Percentiles rank a stretch among this genome's conserved stretches.
Evolutionary conservation across 2,113 vertebrate species (phyloP).

Genomic region (Dendropsophus ebraccatus): DNA sequence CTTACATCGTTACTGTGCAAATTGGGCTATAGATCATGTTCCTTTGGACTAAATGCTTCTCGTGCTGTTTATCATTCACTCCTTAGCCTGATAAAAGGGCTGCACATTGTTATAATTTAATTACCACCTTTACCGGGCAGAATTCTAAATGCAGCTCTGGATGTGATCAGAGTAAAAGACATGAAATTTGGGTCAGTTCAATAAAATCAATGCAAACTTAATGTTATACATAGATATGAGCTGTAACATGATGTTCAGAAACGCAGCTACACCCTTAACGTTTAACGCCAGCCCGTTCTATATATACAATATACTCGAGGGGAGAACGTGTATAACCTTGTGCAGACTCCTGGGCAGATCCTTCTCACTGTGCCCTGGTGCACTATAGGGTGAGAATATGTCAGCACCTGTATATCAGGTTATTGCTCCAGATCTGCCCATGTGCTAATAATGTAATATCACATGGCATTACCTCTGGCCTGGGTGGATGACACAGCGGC

Average conservation of each 20-base stretch:
- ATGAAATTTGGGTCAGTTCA: not conserved
- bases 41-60: too few relatives aligned
- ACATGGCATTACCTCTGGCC: not conserved
- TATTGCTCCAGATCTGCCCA: not conserved
- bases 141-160: not conserved
- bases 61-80: too few relatives aligned
- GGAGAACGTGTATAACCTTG: not conserved
- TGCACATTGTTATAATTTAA: too few relatives aligned
- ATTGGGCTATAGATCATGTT: too few relatives aligned
- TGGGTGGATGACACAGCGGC: not conserved
- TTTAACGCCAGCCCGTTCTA: not conserved
- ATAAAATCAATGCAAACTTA: not conserved
- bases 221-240: not conserved
- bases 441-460: not conserved
- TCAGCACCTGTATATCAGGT: not conserved
- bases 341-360: not conserved
- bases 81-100: too few relatives aligned
- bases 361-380: not conserved
- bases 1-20: too few relatives aligned
- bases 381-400: not conserved
- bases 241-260: not conserved
- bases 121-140: not conserved
- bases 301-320: not conserved
- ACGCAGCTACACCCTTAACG: not conserved
- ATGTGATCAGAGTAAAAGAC: not conserved